phyloP scores from a whole-genome alignment of 2,888 invertebrate genomes.

The Eristalis arbustorum region DNA sequence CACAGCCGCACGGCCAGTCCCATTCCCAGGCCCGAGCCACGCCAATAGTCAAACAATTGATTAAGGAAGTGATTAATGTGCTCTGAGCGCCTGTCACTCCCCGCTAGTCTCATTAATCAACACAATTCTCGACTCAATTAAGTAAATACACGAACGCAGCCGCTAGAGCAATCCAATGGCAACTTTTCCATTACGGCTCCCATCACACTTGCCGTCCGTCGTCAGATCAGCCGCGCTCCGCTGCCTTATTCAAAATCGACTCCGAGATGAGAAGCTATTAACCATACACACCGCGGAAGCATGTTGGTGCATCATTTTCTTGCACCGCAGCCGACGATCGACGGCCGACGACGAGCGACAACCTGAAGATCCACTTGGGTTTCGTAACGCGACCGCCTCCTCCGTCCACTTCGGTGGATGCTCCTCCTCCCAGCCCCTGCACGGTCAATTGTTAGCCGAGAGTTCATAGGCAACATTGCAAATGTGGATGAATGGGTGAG shows the following conservation, averaged over 20 bases:
- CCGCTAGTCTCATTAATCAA: slow-evolving; percentile 48
- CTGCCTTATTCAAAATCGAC: slow-evolving; percentile 43
- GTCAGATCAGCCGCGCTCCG: neutral
- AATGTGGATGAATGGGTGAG: slow-evolving; percentile 50
- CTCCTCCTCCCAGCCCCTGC: neutral
- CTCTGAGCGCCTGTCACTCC: slow-evolving; percentile 26
- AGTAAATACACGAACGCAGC: slow-evolving; percentile 33
- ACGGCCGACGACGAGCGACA: slow-evolving; percentile 1
- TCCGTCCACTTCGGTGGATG: neutral
- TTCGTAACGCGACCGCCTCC: slow-evolving; percentile 41
- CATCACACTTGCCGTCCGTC: slow-evolving; percentile 16
- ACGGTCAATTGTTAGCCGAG: slow-evolving; percentile 9
- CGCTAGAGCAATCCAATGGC: slow-evolving; percentile 50
- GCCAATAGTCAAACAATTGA: slow-evolving; percentile 18
- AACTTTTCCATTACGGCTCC: slow-evolving; percentile 50
- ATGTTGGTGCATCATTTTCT: slow-evolving; percentile 41
- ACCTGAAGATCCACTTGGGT: slow-evolving; percentile 63
- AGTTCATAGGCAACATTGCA: neutral
- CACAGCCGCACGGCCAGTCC: neutral
- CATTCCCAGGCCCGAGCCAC: neutral
- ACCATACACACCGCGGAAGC: slow-evolving; percentile 55
- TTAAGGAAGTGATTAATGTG: slow-evolving; percentile 54
- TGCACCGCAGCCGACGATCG: neutral
- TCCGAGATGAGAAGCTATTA: slow-evolving; percentile 37
- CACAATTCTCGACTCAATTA: slow-evolving; percentile 55